Evolutionary conservation across 2,113 vertebrate species (phyloP), one percentile per base, ranked within the genome.

Genomic region (Toxostoma redivivum): DNA sequence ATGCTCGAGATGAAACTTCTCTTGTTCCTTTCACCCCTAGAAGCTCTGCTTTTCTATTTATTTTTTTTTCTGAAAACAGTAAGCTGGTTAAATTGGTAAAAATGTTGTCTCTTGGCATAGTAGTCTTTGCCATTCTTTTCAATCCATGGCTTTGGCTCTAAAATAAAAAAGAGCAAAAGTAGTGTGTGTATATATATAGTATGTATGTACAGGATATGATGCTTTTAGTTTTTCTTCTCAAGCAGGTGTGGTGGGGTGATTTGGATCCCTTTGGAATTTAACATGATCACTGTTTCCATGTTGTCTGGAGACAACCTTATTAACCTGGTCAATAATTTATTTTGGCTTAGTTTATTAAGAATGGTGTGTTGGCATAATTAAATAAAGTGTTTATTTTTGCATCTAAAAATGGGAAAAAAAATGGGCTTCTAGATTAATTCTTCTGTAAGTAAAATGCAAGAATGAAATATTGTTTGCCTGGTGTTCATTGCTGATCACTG

Each of bases 271-370:
- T 71, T 88, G 57, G 44, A 86, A 35, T 69, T 56, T 25, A 35
- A 30, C 5, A 1, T 1, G 3, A 48, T 44, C 64, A 3, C 58
- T 73, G 17, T 19, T 21, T 45, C 45, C 0, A 0, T 56, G 24
- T 47, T 85, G 23, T 51, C 40, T 8, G 19, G 11, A 61, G 79
- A 37, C 40, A 76, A 50, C 5, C 8, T 82, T 58, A 45, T 44
- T 85, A 57, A 61, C 4, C 14, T 62, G 35, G 16, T 71, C 38
- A 45, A 11, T 74, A 16, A 16, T 31, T 72, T 51, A 42, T 53
- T 57, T 70, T 64, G 54, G 19, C 12, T 79, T 19, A 5, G 10
- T 78, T 92, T 31, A 40, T 78, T 67, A 71, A 64, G 38, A 45
- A 71, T 35, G 5, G 8, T 27, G 57, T 67, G 16, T 56, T 82